These are phyloP conservation scores for Scytalopus superciliaris DNA, from an alignment of 2,113 vertebrate genomes.

Conservation along the genomic window DNA sequence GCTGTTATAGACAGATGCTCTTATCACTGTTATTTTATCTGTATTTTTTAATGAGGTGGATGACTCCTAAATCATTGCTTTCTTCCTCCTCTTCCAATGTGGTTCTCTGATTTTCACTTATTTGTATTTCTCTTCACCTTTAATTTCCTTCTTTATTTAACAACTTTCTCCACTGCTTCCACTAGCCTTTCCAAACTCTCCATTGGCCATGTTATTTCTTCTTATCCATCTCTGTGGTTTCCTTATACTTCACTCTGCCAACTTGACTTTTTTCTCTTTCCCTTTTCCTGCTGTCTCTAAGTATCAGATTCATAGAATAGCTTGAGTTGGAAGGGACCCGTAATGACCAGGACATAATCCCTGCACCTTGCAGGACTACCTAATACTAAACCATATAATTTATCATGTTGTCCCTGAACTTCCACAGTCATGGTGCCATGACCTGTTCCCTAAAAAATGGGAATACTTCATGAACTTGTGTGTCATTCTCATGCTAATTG, in stretches of 20 bases:
- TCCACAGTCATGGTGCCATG: not conserved
- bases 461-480: constrained; percentile 48
- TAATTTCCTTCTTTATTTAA: not conserved
- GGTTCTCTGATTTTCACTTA: not conserved
- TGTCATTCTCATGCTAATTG: constrained; percentile 42
- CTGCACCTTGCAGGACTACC: not conserved
- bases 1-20: not conserved
- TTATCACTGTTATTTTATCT: not conserved
- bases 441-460: not conserved
- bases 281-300: not conserved
- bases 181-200: not conserved
- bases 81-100: not conserved
- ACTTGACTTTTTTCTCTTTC: not conserved
- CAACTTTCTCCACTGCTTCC: not conserved
- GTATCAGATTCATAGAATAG: not conserved
- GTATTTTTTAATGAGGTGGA: not conserved
- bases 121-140: not conserved
- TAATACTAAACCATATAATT: not conserved
- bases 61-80: not conserved
- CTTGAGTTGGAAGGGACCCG: not conserved
- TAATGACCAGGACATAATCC: rapidly evolving
- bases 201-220: not conserved
- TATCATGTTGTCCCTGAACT: not conserved
- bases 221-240: not conserved
- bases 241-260: not conserved